These are phyloP conservation scores for Fissipunctia ypsillon DNA, from an alignment of 2,888 invertebrate genomes.

Conservation along the genomic window DNA sequence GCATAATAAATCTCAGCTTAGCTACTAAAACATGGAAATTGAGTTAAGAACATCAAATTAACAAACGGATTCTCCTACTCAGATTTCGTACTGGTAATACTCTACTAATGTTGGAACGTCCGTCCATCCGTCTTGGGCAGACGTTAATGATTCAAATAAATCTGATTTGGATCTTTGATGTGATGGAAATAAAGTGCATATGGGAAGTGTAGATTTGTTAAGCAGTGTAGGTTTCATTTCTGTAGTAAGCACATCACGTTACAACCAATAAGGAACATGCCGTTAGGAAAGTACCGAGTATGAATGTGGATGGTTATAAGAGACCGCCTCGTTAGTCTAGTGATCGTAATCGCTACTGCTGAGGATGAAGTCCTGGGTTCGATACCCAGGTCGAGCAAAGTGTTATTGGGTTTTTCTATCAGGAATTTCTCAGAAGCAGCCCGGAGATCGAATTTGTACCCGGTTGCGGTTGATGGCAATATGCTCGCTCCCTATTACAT, in stretches of 20 bases:
- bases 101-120: slow-evolving; percentile 20
- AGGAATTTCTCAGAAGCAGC: neutral
- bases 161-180: slow-evolving; percentile 45
- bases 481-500: neutral
- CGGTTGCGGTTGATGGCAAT: neutral
- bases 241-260: neutral
- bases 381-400: neutral
- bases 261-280: neutral
- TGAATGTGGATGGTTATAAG: too few species aligned
- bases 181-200: slow-evolving; percentile 42
- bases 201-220: neutral
- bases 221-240: neutral
- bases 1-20: slow-evolving; percentile 50
- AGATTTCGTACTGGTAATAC: slow-evolving; percentile 45
- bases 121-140: slow-evolving; percentile 41
- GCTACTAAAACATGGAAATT: slow-evolving; percentile 45
- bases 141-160: slow-evolving; percentile 56
- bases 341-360: neutral
- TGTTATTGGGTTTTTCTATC: neutral
- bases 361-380: neutral
- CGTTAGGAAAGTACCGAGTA: neutral
- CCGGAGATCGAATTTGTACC: neutral
- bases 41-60: slow-evolving; percentile 49
- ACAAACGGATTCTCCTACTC: slow-evolving; percentile 40
- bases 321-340: too few species aligned